Evolutionary conservation across 2,888 invertebrate species (phyloP), one percentile per base, ranked within the genome.

Genomic region (Disparrhopalites patrizii): DNA sequence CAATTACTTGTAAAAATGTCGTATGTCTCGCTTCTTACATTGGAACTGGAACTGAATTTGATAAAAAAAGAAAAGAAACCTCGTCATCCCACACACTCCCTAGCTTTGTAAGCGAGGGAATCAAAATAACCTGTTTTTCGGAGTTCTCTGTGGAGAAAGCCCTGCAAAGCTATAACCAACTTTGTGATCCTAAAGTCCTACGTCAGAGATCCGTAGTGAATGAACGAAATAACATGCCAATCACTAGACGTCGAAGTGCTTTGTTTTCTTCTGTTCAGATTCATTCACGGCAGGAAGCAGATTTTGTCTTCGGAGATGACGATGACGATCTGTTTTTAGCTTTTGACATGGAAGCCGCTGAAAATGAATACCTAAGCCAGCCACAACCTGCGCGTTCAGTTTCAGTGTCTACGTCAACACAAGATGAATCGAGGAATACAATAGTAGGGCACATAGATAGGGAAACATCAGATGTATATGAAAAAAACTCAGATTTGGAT

Each of bases 1-100:
- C 65, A 2, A 66, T 72, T 1, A 63, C 67, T 1, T 56, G 51
- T 20, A 68, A 65, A 43, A 70, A 68, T 62, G 20, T 72, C n/a
- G 50, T 72, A 13, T 70, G 52, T 36, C 43, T 72, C 15, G 52
- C 68, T 2, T 64, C 66, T 20, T 31, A 18, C 1, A 3, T 38
- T 13, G 5, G 28, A 60, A 51, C 38, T 30, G 28, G 50, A 31
- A 27, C 15, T 23, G 27, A 33, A n/a, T 55, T 20, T n/a, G 50
- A 31, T 3, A 51, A 65, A 5, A 18, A 56, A 13, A 23, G 7
- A 1, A 7, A 23, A 23, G 2, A 36, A 7, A 28, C 25, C 8
- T 55, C 5, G n/a, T 28, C 31, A 51, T 23, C n/a, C 25, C 4
- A 38, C 13, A 20, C 27, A 31, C 20, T 20, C 31, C 18, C 31